Evolutionary conservation across 2,888 invertebrate species (phyloP).

Genomic region (Drosophila suboccidentalis): DNA sequence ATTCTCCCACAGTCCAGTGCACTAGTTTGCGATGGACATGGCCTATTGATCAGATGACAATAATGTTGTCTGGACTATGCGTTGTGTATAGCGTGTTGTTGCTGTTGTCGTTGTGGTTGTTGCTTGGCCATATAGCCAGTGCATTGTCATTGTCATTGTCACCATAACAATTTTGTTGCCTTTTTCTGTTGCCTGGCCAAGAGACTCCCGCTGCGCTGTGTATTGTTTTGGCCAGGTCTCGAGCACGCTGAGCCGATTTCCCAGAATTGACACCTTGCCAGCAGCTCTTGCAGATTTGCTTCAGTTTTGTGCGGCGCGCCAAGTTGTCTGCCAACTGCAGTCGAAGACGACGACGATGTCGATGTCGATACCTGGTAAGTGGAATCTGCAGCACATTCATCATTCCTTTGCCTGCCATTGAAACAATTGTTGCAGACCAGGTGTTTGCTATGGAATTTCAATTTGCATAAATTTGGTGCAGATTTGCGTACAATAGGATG

Average conservation of each 20-base stretch:
- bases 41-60: slow-evolving; percentile 54
- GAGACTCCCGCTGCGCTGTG: slow-evolving; percentile 51
- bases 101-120: slow-evolving; percentile 23
- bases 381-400: slow-evolving; percentile 61
- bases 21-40: slow-evolving; percentile 14
- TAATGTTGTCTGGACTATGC: slow-evolving; percentile 59
- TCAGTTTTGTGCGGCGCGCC: slow-evolving; percentile 78
- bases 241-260: slow-evolving; percentile 72
- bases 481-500: slow-evolving; percentile 75
- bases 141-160: slow-evolving; percentile 68
- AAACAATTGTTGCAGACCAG: slow-evolving; percentile 70
- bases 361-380: background rate
- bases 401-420: slow-evolving; percentile 57
- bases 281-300: slow-evolving; percentile 60
- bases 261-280: slow-evolving; percentile 78
- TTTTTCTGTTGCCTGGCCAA: slow-evolving; percentile 51
- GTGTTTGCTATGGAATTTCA: slow-evolving; percentile 76
- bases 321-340: slow-evolving; percentile 71
- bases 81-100: slow-evolving; percentile 34
- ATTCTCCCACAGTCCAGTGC: slow-evolving; percentile 26
- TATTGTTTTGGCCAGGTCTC: slow-evolving; percentile 37
- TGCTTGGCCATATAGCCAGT: slow-evolving; percentile 38
- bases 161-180: slow-evolving; percentile 75
- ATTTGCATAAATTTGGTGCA: slow-evolving; percentile 80
- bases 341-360: slow-evolving; percentile 8